A percentile compares a stretch with the other conserved stretches of the same genome.
These are phyloP conservation scores for Oreohelix idahoensis DNA, from an alignment of 1,140 invertebrate species.

Conservation along the genomic window DNA sequence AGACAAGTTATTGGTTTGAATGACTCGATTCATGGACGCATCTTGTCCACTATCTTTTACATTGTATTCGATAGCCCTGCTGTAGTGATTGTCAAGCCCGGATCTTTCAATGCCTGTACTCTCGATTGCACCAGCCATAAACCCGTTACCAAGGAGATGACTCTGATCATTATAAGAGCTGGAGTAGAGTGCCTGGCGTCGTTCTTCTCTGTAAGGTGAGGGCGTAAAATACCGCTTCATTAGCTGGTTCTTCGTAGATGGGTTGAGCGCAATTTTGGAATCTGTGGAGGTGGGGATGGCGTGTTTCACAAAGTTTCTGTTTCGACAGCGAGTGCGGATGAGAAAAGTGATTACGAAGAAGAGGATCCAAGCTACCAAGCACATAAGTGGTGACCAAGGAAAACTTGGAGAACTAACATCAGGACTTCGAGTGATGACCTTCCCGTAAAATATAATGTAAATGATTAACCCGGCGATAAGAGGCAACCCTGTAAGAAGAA, in stretches of 20 bases:
- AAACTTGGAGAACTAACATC: conserved; percentile 22
- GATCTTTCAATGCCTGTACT: background rate
- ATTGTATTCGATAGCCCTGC: background rate
- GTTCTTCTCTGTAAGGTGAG: conserved; percentile 34
- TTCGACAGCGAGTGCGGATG: conserved; percentile 34
- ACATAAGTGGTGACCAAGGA: conserved; percentile 41
- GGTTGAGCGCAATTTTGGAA: conserved; percentile 39
- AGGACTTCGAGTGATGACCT: conserved; percentile 34
- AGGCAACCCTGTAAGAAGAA: conserved; percentile 29
- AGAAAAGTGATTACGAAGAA: conserved; percentile 40
- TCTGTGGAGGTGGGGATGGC: conserved; percentile 45
- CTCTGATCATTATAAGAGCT: background rate
- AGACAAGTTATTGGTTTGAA: conserved; percentile 1
- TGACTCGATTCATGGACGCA: background rate
- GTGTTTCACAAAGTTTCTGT: conserved; percentile 17
- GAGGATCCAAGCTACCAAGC: conserved; percentile 35
- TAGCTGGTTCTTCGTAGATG: conserved; percentile 39
- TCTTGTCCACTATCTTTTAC: background rate
- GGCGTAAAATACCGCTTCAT: conserved; percentile 39
- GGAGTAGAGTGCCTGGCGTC: conserved; percentile 25
- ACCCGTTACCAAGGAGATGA: background rate
- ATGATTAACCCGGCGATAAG: conserved; percentile 33
- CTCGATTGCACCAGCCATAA: background rate
- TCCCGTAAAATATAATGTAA: conserved; percentile 35
- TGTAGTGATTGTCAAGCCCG: background rate